Evolutionary conservation across 2,888 invertebrate genomes (phyloP), one percentile per base, ranked within the genome.

Genomic region (Drosophila fulvimacula): DNA sequence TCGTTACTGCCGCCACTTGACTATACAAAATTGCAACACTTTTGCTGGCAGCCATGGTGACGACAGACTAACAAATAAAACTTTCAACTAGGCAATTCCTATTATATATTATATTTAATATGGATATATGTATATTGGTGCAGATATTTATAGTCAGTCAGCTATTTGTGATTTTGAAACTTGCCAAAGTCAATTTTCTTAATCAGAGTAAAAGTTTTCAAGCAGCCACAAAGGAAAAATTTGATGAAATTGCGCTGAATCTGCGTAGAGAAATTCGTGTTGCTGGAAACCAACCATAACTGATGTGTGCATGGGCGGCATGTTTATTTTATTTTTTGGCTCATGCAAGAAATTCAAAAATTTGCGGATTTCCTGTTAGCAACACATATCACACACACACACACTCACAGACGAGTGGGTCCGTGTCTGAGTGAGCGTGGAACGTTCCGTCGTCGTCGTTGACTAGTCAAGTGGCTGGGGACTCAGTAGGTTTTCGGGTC

Each of bases 311-410:
- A 10, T 34, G 34, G 49, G 15, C 13, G 49, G 46, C 46, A 32
- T 69, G 68, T 68, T 82, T 74, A 73, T 79, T 80, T 82, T 83
- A 46, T 66, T 68, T 66, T 81, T 66, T 81, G 58, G 66, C 67
- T 79, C 69, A 73, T 73, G 81, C 61, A 62, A 73, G 57, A 83
- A 88, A 81, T 86, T 83, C 63, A 55, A 87, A 88, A 85, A 82
- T 84, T 84, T 70, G 69, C 80, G 89, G 82, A 85, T 85, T 79
- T 85, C 88, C 84, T 73, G 87, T 70, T 69, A 76, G 68, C 42
- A 69, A 67, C 65, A 79, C 44, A 65, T 44, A 44, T 19, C 55
- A 66, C 51, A 46, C 59, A 39, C 46, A 36, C 39, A 39, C 57
- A 66, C 57, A 32, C 32, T 17, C 56, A 44, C 57, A 41, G 36